Evolutionary conservation across 2,888 invertebrate species (phyloP).

Genomic region (Cryptocheilus praepositus): DNA sequence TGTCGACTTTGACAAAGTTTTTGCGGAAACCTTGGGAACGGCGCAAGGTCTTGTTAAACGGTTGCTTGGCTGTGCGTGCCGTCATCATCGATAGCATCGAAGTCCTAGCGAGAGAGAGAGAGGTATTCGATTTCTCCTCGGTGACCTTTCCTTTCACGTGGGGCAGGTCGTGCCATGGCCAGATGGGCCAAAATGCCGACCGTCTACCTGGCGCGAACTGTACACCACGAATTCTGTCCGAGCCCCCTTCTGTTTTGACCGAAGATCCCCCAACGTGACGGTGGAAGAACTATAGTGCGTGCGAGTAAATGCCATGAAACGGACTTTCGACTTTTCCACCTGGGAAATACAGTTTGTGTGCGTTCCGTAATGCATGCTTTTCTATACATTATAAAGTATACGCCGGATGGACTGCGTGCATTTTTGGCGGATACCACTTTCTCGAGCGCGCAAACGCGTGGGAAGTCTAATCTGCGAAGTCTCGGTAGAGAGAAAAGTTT

Average conservation of each 20-base stretch:
- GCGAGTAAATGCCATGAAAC: too few species aligned
- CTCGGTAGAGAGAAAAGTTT: too few species aligned
- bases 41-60: conserved; percentile 46
- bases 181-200: conserved; percentile 47
- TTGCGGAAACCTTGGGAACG: conserved; percentile 42
- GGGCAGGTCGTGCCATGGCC: conserved; percentile 58
- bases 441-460: too few species aligned
- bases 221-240: too few species aligned
- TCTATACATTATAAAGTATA: too few species aligned
- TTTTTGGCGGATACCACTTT: too few species aligned
- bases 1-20: conserved; percentile 25
- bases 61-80: conserved; percentile 21
- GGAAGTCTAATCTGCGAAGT: too few species aligned
- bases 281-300: neutral
- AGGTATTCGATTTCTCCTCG: conserved; percentile 50
- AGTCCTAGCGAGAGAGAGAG: neutral
- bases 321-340: too few species aligned
- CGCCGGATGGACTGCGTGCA: too few species aligned
- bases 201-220: neutral
- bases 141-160: conserved; percentile 61
- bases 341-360: too few species aligned
- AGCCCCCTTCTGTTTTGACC: too few species aligned
- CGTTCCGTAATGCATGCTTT: too few species aligned
- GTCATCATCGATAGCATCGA: conserved; percentile 7
- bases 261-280: neutral